Evolutionary conservation across 2,113 vertebrate species (phyloP).

Genomic region (Tachysurus vachellii): DNA sequence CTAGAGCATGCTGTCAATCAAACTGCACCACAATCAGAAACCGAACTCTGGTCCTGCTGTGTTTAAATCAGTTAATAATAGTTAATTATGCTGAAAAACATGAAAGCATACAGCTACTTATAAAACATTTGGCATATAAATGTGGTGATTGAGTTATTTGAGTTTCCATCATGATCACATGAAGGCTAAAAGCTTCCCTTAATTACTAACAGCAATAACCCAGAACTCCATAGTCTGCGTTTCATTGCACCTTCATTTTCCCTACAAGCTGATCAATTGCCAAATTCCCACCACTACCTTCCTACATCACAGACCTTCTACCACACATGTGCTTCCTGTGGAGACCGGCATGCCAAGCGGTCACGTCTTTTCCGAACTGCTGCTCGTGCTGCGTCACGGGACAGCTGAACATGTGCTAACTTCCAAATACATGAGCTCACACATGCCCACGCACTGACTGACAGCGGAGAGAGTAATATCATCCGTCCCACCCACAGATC

Average conservation of each 20-base stretch:
- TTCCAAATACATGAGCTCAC: slow-evolving; percentile 12
- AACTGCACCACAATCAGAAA: slow-evolving; percentile 11
- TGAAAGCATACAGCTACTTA: neutral
- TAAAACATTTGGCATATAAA: neutral
- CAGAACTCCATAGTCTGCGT: neutral
- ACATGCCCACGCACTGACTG: neutral
- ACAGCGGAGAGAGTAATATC: neutral
- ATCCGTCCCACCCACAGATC: neutral
- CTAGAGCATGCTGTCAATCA: neutral
- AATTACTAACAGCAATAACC: neutral
- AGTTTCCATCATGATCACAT: neutral
- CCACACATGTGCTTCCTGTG: neutral
- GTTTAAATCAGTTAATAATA: neutral
- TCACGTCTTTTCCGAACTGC: neutral
- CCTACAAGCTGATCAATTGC: neutral
- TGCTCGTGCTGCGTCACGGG: neutral
- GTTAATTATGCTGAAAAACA: neutral
- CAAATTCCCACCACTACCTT: neutral
- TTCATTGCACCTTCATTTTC: neutral
- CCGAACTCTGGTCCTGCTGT: neutral
- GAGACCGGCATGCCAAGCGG: neutral
- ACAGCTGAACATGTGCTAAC: slow-evolving; percentile 14
- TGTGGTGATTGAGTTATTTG: neutral
- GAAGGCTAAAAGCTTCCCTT: neutral
- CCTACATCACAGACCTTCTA: neutral